Evolutionary conservation across 2,113 vertebrate species (phyloP).

Genomic region (Xiphophorus couchianus): DNA sequence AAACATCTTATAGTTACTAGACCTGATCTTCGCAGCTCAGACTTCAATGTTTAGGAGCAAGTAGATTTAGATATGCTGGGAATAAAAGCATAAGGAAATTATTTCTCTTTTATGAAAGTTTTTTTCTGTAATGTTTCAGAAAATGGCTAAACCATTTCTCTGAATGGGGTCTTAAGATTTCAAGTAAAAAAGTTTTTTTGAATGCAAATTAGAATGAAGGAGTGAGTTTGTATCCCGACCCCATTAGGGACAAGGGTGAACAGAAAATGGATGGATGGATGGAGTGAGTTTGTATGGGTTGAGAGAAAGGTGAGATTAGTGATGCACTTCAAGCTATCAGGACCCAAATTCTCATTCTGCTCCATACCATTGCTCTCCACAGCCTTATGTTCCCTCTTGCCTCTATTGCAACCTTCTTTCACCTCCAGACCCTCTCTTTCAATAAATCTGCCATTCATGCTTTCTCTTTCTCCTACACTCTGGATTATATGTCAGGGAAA

Average conservation of each 20-base stretch:
- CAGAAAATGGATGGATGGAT: too few species aligned
- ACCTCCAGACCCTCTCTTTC: constrained; percentile 44
- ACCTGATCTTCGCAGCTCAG: constrained; percentile 18
- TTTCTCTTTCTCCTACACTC: constrained; percentile 34
- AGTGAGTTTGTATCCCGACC: constrained; percentile 42
- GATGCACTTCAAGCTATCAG: constrained; percentile 59
- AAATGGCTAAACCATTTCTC: constrained; percentile 51
- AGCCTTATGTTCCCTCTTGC: constrained; percentile 34
- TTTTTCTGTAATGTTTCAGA: constrained; percentile 34
- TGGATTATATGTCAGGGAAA: constrained; percentile 29
- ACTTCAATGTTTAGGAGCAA: constrained; percentile 15
- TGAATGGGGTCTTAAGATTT: constrained; percentile 68
- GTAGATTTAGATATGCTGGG: background rate
- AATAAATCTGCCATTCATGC: constrained; percentile 54
- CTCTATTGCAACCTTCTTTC: constrained; percentile 39
- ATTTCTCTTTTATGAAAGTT: constrained; percentile 29
- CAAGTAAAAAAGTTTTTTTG: constrained; percentile 58
- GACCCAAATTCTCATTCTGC: constrained; percentile 46
- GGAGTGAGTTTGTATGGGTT: constrained; percentile 39
- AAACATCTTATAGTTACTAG: constrained; percentile 14
- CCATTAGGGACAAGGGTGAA: too few species aligned
- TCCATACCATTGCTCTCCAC: constrained; percentile 14
- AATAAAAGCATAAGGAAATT: constrained; percentile 40
- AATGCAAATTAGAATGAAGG: constrained; percentile 55
- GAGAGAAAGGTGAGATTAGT: constrained; percentile 46